Evolutionary conservation across 2,113 vertebrate species (phyloP).

Genomic region (Rhinolophus ferrumequinum): DNA sequence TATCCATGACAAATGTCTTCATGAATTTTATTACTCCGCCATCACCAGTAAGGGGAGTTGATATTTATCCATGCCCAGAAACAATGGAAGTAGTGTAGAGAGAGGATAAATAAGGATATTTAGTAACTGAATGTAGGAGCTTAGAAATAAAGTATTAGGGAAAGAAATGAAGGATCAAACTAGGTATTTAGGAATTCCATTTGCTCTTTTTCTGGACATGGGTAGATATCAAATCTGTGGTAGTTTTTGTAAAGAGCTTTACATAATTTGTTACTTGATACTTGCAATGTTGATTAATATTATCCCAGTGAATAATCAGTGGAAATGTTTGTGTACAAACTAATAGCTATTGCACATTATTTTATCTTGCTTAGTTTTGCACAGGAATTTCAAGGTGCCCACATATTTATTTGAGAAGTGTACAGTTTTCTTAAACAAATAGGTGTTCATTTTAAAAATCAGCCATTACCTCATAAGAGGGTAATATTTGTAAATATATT

Average conservation of each 20-base stretch:
- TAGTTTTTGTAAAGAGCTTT: neutral
- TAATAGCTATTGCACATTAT: neutral
- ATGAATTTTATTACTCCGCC: neutral
- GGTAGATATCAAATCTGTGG: neutral
- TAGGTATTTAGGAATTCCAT: neutral
- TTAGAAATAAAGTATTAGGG: neutral
- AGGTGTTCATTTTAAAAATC: neutral
- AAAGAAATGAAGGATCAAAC: neutral
- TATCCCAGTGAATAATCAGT: neutral
- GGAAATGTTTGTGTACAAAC: neutral
- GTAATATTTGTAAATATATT: neutral
- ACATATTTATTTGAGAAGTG: neutral
- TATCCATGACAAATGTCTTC: neutral
- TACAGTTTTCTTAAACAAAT: slow-evolving; percentile 5
- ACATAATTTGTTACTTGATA: neutral
- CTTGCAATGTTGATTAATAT: neutral
- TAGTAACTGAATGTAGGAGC: neutral
- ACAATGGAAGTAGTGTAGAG: neutral
- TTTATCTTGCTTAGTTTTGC: neutral
- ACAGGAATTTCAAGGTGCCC: neutral
- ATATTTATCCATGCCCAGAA: neutral
- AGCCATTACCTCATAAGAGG: neutral
- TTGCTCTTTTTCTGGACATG: neutral
- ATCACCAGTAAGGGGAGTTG: neutral
- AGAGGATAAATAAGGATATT: neutral